Conservation (phyloP, 2,113 vertebrate species). For the Naja naja region DNA sequence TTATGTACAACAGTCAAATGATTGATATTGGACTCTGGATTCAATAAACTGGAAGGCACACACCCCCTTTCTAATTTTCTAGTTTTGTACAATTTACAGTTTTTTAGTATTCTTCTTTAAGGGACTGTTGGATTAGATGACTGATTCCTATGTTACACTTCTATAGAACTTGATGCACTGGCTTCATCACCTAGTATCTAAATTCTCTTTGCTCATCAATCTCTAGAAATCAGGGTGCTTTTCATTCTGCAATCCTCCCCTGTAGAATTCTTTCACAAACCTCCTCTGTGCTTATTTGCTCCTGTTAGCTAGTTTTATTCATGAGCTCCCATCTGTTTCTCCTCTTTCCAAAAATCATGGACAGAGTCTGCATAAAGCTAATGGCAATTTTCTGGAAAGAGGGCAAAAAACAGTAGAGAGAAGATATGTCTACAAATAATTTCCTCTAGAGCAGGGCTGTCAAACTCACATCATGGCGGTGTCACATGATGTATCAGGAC, state of each 20-base stretch:
- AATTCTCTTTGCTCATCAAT: background rate
- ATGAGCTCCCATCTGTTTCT: background rate
- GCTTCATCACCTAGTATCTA: background rate
- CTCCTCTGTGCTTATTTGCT: background rate
- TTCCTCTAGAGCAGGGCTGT: background rate
- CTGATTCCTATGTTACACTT: background rate
- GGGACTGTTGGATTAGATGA: background rate
- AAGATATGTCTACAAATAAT: background rate
- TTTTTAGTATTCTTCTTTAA: background rate
- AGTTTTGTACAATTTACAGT: background rate
- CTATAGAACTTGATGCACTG: background rate
- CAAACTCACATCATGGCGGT: too few relatives aligned
- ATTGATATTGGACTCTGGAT: background rate
- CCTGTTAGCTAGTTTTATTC: background rate
- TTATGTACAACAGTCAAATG: background rate
- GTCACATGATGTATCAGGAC: too few relatives aligned
- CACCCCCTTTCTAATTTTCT: background rate
- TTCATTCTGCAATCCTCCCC: background rate
- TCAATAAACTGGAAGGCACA: background rate
- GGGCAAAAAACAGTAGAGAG: background rate
- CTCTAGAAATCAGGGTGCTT: background rate
- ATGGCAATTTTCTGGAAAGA: accelerated
- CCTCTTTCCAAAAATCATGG: background rate
- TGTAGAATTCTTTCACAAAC: background rate
- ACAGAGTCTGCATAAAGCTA: background rate